These are phyloP conservation scores for Drosophila kohkoa DNA, from an alignment of 1,140 invertebrate species.

Conservation along the genomic window DNA sequence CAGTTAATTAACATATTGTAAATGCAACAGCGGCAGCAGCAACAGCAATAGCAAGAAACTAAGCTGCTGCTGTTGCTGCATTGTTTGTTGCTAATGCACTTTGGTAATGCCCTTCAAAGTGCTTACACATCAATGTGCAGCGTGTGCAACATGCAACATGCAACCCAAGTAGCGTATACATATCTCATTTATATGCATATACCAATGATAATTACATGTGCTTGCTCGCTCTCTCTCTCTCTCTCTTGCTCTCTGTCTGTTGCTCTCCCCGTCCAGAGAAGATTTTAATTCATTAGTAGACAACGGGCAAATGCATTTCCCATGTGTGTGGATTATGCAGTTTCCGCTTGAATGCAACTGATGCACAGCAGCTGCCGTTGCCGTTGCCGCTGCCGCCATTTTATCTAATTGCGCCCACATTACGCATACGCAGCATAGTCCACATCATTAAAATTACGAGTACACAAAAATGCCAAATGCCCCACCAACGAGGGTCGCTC, in stretches of 20 bases:
- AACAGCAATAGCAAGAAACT: constrained; percentile 33
- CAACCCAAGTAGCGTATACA: constrained; percentile 25
- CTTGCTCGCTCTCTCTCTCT: constrained; percentile 4
- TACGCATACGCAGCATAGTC: constrained; percentile 71
- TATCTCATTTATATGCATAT: constrained; percentile 26
- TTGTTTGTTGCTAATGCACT: constrained; percentile 60
- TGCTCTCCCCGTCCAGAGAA: constrained; percentile 47
- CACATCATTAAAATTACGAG: constrained; percentile 77
- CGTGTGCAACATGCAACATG: constrained; percentile 27
- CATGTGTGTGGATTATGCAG: constrained; percentile 77
- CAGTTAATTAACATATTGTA: constrained; percentile 80
- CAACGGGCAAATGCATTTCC: constrained; percentile 79
- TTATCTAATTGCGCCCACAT: constrained; percentile 77
- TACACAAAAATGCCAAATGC: constrained; percentile 40
- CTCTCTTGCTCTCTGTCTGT: constrained; percentile 5
- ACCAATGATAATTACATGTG: constrained; percentile 76
- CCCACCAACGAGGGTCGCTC: background rate
- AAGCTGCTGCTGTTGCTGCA: constrained; percentile 22
- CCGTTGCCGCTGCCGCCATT: constrained; percentile 57
- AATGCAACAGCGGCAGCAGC: constrained; percentile 45
- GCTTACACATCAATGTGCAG: constrained; percentile 74
- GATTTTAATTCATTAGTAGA: constrained; percentile 82
- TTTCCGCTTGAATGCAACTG: constrained; percentile 79
- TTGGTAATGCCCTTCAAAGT: constrained; percentile 82
- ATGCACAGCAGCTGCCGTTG: constrained; percentile 37